Conservation (phyloP, 2,888 invertebrate genomes). For the Callosobruchus maculatus region DNA sequence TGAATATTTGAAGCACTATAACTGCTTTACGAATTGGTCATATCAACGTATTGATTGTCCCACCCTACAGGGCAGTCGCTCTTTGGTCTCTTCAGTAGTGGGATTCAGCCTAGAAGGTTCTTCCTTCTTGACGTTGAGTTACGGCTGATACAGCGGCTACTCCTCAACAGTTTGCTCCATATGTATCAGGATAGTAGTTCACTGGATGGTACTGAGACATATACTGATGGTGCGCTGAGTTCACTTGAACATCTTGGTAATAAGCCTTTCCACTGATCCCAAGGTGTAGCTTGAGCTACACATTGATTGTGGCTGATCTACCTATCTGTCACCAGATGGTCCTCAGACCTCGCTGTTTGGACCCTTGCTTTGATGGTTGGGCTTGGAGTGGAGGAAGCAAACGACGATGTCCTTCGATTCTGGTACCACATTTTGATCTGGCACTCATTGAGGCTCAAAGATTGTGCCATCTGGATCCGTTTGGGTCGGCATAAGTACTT, state of each 20-base stretch:
- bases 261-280: background rate
- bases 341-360: conserved; percentile 19
- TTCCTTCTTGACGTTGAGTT: background rate
- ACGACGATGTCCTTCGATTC: conserved; percentile 56
- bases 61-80: too few species aligned
- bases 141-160: background rate
- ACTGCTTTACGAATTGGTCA: too few species aligned
- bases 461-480: conserved; percentile 70
- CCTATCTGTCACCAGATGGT: conserved; percentile 46
- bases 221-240: background rate
- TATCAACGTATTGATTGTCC: too few species aligned
- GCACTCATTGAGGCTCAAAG: conserved; percentile 67
- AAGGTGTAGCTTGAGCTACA: background rate
- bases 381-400: background rate
- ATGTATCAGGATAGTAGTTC: background rate
- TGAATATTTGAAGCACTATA: too few species aligned
- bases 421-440: conserved; percentile 91
- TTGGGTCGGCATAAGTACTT: conserved; percentile 74
- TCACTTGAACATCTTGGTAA: background rate
- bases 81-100: too few species aligned
- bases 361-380: background rate
- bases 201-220: background rate
- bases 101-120: too few species aligned
- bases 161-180: background rate
- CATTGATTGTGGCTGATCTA: conserved; percentile 30